Evolutionary conservation across 2,113 vertebrate genomes (phyloP).

Genomic region (Chlamydotis undulata): DNA sequence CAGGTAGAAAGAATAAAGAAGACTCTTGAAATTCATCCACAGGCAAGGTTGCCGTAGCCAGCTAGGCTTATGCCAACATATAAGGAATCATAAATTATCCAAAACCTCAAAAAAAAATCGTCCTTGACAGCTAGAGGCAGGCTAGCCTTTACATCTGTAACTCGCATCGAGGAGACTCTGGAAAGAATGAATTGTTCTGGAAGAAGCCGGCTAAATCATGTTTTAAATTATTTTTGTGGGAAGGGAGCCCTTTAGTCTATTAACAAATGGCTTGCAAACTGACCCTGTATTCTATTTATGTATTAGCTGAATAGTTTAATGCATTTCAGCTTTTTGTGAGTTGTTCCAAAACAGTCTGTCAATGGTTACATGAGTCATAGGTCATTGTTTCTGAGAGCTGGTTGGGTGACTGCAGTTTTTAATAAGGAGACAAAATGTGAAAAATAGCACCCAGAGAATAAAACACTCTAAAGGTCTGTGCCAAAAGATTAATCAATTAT

Average conservation of each 20-base stretch:
- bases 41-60: neutral
- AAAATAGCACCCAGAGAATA: constrained; percentile 63
- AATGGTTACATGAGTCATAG: constrained; percentile 57
- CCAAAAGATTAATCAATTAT: constrained; percentile 58
- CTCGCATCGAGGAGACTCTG: neutral
- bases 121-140: neutral
- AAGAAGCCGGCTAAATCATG: constrained; percentile 48
- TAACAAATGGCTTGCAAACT: constrained; percentile 60
- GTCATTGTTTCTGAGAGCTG: constrained; percentile 19
- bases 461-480: constrained; percentile 27
- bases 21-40: neutral
- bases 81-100: neutral
- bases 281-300: constrained; percentile 62
- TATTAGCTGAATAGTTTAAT: constrained; percentile 57
- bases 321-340: constrained; percentile 45
- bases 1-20: neutral
- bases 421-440: constrained; percentile 38
- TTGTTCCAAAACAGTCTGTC: constrained; percentile 65
- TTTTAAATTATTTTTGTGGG: constrained; percentile 63
- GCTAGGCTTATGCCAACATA: neutral
- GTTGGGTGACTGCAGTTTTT: constrained; percentile 33
- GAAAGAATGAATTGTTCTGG: constrained; percentile 56
- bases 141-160: neutral
- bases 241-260: constrained; percentile 42
- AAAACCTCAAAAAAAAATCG: neutral